Conservation (phyloP, 2,888 invertebrate species). For the Ophion obscuratus region DNA sequence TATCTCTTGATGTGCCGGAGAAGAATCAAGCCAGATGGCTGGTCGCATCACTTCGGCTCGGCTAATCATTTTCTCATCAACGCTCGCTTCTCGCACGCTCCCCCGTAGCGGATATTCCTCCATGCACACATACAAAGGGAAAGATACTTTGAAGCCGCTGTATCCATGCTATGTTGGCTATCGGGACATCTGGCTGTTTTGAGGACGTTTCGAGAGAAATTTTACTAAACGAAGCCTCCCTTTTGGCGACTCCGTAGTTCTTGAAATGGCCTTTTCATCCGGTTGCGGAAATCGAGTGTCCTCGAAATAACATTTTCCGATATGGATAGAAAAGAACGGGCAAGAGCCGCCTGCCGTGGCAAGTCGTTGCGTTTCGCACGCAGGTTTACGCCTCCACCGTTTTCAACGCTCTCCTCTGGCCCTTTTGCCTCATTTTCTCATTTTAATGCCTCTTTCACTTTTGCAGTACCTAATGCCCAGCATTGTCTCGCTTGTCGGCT, state of each 20-base stretch:
- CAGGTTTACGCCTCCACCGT: constrained; percentile 69
- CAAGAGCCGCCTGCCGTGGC: constrained; percentile 56
- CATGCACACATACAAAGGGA: constrained; percentile 9
- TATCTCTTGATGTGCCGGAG: constrained; percentile 61
- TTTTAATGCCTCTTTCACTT: constrained; percentile 61
- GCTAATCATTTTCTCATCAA: constrained; percentile 81
- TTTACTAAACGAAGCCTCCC: neutral
- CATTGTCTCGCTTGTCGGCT: constrained; percentile 42
- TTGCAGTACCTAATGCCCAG: constrained; percentile 51
- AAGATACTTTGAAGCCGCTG: neutral
- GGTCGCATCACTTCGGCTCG: constrained; percentile 65
- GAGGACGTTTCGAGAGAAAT: neutral
- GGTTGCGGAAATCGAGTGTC: neutral
- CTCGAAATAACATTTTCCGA: neutral
- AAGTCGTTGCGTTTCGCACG: constrained; percentile 77
- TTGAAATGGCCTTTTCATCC: neutral
- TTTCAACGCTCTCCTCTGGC: constrained; percentile 53
- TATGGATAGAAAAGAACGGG: constrained; percentile 14
- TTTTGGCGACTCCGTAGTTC: neutral
- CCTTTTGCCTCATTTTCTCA: constrained; percentile 38
- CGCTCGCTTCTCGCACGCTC: constrained; percentile 57
- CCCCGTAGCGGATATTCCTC: constrained; percentile 53
- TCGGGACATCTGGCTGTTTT: neutral
- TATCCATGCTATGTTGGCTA: neutral
- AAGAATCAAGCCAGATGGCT: constrained; percentile 68